phyloP scores from a whole-genome alignment of 2,797 vertebrate genomes.

The Acomys russatus region DNA sequence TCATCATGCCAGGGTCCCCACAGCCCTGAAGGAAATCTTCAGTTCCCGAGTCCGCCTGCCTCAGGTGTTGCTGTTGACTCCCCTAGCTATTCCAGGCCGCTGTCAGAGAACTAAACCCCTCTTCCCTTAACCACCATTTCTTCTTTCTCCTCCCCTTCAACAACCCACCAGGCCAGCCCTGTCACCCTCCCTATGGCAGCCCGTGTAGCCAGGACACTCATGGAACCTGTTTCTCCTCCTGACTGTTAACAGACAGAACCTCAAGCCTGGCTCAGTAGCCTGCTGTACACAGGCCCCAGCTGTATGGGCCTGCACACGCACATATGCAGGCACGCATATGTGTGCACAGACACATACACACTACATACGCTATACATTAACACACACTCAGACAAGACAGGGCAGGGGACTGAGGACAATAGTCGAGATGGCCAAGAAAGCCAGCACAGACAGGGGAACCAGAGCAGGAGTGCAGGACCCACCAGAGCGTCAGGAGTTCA shows the following conservation, averaged over 20 bases:
- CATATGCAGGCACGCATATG: background rate
- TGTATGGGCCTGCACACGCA: background rate
- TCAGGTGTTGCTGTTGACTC: background rate
- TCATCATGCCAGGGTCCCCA: background rate
- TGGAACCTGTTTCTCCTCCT: background rate
- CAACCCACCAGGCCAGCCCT: background rate
- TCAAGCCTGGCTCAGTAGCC: background rate
- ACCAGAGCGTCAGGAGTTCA: constrained; percentile 25
- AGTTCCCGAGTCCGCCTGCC: background rate
- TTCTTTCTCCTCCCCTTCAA: background rate
- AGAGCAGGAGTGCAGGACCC: background rate
- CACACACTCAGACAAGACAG: background rate
- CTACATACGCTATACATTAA: background rate
- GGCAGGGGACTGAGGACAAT: background rate
- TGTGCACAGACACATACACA: background rate
- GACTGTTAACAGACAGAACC: background rate
- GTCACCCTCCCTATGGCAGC: background rate
- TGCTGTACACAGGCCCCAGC: background rate
- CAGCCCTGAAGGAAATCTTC: background rate
- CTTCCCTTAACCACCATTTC: background rate
- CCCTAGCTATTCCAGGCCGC: background rate
- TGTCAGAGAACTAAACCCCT: background rate
- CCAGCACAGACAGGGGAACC: background rate
- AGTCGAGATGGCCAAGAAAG: background rate
- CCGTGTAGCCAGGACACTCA: background rate